Evolutionary conservation across 2,797 vertebrate species (phyloP).

Genomic region (Gymnocypris eckloni): DNA sequence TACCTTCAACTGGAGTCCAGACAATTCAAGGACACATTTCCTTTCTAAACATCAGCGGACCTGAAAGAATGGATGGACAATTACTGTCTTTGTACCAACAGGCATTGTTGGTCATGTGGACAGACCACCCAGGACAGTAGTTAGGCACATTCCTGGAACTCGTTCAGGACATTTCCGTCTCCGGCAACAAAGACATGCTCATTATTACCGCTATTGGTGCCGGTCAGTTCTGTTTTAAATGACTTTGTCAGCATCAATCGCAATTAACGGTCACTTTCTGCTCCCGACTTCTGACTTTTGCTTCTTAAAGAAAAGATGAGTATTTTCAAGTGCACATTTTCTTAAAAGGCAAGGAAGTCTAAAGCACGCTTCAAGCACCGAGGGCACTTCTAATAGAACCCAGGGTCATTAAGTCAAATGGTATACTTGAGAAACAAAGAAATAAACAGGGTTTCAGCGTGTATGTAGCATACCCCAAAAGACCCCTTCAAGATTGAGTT

Average conservation of each 20-base stretch:
- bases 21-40: slow-evolving; percentile 7
- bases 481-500: slow-evolving; percentile 32
- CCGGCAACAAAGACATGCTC: slow-evolving; percentile 69
- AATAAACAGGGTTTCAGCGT: not conserved
- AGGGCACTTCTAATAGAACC: slow-evolving; percentile 63
- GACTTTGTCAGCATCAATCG: slow-evolving; percentile 70
- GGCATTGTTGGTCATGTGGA: slow-evolving; percentile 42
- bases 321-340: slow-evolving; percentile 56
- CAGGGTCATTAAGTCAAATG: slow-evolving; percentile 67
- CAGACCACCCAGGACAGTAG: slow-evolving; percentile 74
- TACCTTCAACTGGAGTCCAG: not conserved
- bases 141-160: slow-evolving; percentile 62
- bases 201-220: slow-evolving; percentile 62
- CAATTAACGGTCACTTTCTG: slow-evolving; percentile 64
- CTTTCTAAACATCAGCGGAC: not conserved
- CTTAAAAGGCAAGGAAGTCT: slow-evolving; percentile 70
- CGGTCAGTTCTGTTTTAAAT: slow-evolving; percentile 66
- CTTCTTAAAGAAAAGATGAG: slow-evolving; percentile 15
- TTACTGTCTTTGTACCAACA: slow-evolving; percentile 49
- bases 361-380: slow-evolving; percentile 57
- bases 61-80: slow-evolving; percentile 38
- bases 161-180: slow-evolving; percentile 62
- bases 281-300: slow-evolving; percentile 45
- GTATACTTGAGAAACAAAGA: slow-evolving; percentile 46
- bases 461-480: slow-evolving; percentile 2